Conservation (phyloP, 2,113 vertebrate genomes). For the Sphyrna mokarran region DNA sequence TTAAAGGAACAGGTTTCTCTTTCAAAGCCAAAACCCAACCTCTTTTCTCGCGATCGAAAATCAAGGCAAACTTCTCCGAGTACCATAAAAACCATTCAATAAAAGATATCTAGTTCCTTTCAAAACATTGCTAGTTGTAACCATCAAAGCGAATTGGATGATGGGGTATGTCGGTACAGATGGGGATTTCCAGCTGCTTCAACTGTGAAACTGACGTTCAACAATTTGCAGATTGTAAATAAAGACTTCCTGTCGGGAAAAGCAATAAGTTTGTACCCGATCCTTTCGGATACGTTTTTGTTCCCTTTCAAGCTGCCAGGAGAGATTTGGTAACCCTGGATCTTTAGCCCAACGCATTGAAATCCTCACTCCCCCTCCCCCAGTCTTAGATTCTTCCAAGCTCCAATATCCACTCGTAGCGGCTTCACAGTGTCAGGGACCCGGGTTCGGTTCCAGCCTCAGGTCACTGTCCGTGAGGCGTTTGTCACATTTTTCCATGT, state of each 20-base stretch:
- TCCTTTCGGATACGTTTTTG: background rate
- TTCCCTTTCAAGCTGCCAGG: background rate
- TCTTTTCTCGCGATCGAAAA: too few species aligned
- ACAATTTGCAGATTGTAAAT: background rate
- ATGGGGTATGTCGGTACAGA: background rate
- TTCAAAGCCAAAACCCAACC: background rate
- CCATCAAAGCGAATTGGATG: background rate
- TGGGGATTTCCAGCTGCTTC: background rate
- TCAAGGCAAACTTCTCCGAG: background rate
- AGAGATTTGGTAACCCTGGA: background rate
- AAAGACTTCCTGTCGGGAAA: background rate
- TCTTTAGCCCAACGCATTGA: background rate
- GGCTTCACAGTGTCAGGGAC: too few species aligned
- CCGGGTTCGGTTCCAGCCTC: too few species aligned
- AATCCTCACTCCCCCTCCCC: too few species aligned
- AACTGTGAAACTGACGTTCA: background rate
- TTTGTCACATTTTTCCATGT: too few species aligned
- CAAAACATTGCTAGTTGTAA: background rate
- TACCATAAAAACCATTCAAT: background rate
- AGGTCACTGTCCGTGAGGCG: too few species aligned
- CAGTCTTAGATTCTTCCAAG: background rate
- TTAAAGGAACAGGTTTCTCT: background rate
- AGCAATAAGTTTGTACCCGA: background rate
- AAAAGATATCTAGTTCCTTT: too few species aligned
- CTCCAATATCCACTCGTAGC: background rate